Base-by-base conservation (phyloP, 2,888 invertebrate genomes). In the Drosophila nr. perissopoda region DNA sequence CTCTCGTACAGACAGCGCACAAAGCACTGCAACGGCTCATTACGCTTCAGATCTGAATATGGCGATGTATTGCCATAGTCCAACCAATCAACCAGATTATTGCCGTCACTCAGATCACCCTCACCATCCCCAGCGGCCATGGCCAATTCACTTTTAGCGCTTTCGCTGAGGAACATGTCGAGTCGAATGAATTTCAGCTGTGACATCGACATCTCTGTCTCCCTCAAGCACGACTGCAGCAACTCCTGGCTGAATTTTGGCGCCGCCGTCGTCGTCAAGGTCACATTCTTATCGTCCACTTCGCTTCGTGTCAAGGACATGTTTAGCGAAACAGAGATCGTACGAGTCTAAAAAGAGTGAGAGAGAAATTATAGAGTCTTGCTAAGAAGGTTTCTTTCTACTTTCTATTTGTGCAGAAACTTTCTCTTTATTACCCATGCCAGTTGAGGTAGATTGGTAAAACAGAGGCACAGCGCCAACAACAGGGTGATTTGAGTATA, bases 121-220 rank as follows among this genome's bases (percentile, higher is more conserved):
- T 74, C 69, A n/a, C 29, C 42, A 3, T 72, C 70, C 36, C 33
- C 75, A 10, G 70, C 51, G 7, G 54, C 38, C 0, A 60, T 16
- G 6, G 53, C 33, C 52, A 71, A 13, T 0, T 80, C 74, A 10
- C 18, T 63, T 21, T 70, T 73, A 53, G 10, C 42, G 49, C 73
- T 83, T 2, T 87, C 86, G 29, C 65, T 88, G 49, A 76, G 72
- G 25, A 82, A 56, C 33, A 83, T 60, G 34, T 81, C 82, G 57
- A 87, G 66, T 25, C 83, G 91, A 67, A 91, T 87, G 52, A 82
- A 87, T 16, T 89, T 83, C 38, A 91, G 56, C 54, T 91, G 92
- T 0, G 83, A 78, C 91, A 92, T 92, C 2, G 92, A 91, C 7
- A 88, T 66, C 65, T 92, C 87, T 7, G 92, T 91, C 54, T 89